Base-by-base conservation (phyloP, 2,888 invertebrate genomes). In the Choristoneura rosaceana region DNA sequence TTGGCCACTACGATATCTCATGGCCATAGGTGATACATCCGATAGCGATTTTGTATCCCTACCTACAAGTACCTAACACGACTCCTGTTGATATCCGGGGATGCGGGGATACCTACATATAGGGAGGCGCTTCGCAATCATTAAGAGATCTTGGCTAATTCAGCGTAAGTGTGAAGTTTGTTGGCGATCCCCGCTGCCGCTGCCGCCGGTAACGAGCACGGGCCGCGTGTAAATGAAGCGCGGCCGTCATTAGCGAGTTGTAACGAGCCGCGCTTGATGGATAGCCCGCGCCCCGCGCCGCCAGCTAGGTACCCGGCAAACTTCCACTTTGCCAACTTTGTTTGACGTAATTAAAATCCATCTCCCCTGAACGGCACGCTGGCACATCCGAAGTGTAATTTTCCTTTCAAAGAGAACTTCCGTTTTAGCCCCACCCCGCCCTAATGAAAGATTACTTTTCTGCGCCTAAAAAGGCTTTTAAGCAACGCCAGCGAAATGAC, bases 371-470 rank as follows among this genome's bases (percentile, higher is more conserved):
- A 83, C 86, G 87, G 84, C 83, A 85, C 87, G 87, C 87, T 85
- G 86, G 88, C 87, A 90, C 88, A 92, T 92, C 89, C 90, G 88
- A 91, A 90, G 90, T 90, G 92, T 93, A 93, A 94, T 94, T 93
- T 93, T 93, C 91, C 90, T 93, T 93, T 93, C 87, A 93, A 93
- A 93, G 90, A 90, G 93, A 93, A 93, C 93, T 93, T 94, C 92
- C 94, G 92, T 93, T 92, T 94, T 87, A 93, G 92, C 90, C 89
- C 90, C 92, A 88, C 91, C 91, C 91, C 86, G 78, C 88, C 90
- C 91, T 93, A 93, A 93, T 93, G 93, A 94, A 93, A 94, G 94
- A 94, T 94, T 94, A 94, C 94, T 93, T 92, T 93, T 89, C 91
- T 90, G 89, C 88, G 90, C 90, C 92, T 91, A 93, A 94, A 94